Conservation (phyloP, 2,113 vertebrate genomes). For the Scophthalmus maximus region DNA sequence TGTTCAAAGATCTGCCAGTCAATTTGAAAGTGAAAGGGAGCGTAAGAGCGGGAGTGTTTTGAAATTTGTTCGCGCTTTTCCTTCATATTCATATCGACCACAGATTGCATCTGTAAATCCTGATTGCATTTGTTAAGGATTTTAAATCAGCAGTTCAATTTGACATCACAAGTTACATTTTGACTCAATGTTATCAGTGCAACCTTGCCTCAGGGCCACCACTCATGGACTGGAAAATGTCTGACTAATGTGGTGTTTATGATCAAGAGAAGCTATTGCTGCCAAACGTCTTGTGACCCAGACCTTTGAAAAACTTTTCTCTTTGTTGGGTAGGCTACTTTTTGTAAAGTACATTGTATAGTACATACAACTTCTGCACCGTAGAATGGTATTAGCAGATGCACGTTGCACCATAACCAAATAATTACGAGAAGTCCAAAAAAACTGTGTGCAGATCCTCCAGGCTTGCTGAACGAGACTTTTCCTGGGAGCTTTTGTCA, state of each 20-base stretch:
- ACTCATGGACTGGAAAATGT: neutral
- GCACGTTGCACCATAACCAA: too few relatives aligned
- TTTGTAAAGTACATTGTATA: neutral
- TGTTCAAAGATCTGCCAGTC: neutral
- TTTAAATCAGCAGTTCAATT: neutral
- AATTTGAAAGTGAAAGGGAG: too few relatives aligned
- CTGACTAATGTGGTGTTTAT: neutral
- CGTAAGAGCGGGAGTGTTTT: too few relatives aligned
- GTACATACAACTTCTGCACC: neutral
- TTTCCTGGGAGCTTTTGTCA: slow-evolving; percentile 13
- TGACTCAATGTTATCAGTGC: neutral
- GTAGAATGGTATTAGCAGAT: neutral
- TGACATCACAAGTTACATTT: slow-evolving; percentile 13
- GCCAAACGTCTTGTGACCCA: slow-evolving; percentile 35
- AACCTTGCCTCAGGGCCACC: neutral
- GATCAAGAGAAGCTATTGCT: slow-evolving; percentile 15
- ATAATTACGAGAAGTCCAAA: too few relatives aligned
- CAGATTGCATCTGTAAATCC: neutral
- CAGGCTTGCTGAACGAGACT: too few relatives aligned
- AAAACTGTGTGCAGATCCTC: slow-evolving; percentile 13
- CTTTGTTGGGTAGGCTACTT: neutral
- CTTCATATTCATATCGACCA: neutral
- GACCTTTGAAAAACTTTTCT: slow-evolving; percentile 23
- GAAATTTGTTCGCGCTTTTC: neutral
- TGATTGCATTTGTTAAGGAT: neutral